A percentile compares a stretch with the other conserved stretches of the same genome.
These are phyloP conservation scores for Triplophysa siluroides DNA, from an alignment of 2,113 vertebrate species.

Conservation along the genomic window DNA sequence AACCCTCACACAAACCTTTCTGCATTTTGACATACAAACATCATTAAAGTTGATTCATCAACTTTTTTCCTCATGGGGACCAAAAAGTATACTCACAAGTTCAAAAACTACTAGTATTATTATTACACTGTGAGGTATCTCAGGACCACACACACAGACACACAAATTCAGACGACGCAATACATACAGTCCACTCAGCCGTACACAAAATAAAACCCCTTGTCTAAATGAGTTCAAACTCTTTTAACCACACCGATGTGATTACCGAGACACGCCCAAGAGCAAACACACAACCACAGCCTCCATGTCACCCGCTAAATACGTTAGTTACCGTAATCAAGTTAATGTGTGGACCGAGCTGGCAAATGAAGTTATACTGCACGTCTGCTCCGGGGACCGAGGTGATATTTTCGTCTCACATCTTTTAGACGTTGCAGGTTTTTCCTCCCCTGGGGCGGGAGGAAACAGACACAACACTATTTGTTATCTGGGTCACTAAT, in stretches of 20 bases:
- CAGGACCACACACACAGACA: too few species aligned
- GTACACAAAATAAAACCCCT: too few species aligned
- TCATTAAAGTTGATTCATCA: too few species aligned
- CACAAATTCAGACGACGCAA: too few species aligned
- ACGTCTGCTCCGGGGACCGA: slow-evolving; percentile 56
- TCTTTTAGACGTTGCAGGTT: slow-evolving; percentile 62
- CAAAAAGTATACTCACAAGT: too few species aligned
- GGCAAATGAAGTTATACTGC: slow-evolving; percentile 71
- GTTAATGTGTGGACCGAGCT: slow-evolving; percentile 66
- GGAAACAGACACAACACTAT: slow-evolving; percentile 53
- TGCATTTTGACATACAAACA: too few species aligned
- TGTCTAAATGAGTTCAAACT: not conserved
- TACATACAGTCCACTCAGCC: too few species aligned
- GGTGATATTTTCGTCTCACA: slow-evolving; percentile 64
- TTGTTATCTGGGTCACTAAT: slow-evolving; percentile 59
- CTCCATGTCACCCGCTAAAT: slow-evolving; percentile 50
- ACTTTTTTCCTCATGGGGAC: too few species aligned
- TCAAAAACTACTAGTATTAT: too few species aligned
- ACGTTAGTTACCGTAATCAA: slow-evolving; percentile 68
- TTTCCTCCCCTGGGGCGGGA: slow-evolving; percentile 54
- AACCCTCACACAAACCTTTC: too few species aligned
- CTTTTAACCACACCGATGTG: not conserved
- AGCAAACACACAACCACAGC: slow-evolving; percentile 50
- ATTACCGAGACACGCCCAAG: not conserved
- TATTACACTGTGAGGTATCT: too few species aligned